Percentiles rank a stretch among this genome's conserved stretches.
These are phyloP conservation scores for Casuarius casuarius DNA, from an alignment of 2,113 vertebrate species.

Conservation along the genomic window DNA sequence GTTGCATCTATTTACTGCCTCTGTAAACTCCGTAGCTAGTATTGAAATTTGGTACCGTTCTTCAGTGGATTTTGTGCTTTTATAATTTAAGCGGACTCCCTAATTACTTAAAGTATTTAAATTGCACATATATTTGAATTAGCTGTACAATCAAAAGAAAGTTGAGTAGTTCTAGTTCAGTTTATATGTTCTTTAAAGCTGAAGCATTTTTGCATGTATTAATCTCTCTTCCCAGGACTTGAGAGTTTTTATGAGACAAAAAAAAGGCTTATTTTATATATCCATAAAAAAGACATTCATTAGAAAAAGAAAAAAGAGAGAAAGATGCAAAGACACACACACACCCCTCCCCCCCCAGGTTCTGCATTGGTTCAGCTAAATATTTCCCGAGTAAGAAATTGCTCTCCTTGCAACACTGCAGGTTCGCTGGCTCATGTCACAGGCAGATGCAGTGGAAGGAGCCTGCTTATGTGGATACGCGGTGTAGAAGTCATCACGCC, in stretches of 20 bases:
- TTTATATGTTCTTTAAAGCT: background rate
- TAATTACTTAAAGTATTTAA: background rate
- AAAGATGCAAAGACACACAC: too few species aligned
- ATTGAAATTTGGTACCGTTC: background rate
- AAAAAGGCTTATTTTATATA: background rate
- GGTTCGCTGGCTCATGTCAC: background rate
- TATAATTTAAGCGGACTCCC: background rate
- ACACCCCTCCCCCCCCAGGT: background rate
- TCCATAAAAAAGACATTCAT: background rate
- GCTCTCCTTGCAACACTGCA: background rate
- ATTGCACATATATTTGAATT: background rate
- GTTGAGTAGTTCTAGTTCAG: background rate
- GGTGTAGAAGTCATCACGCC: background rate
- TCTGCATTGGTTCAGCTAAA: conserved; percentile 3
- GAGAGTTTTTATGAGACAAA: background rate
- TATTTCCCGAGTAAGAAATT: background rate
- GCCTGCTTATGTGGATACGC: background rate
- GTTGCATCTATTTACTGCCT: background rate
- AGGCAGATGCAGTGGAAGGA: background rate
- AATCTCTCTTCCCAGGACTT: background rate
- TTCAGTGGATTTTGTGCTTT: background rate
- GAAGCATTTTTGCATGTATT: background rate
- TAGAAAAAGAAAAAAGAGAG: too few species aligned
- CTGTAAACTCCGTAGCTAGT: background rate
- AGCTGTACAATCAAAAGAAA: background rate